A percentile compares a stretch with the other conserved stretches of the same genome.
Evolutionary conservation across 1,140 invertebrate genomes (phyloP).

Genomic region (Sarcophaga peregrina): DNA sequence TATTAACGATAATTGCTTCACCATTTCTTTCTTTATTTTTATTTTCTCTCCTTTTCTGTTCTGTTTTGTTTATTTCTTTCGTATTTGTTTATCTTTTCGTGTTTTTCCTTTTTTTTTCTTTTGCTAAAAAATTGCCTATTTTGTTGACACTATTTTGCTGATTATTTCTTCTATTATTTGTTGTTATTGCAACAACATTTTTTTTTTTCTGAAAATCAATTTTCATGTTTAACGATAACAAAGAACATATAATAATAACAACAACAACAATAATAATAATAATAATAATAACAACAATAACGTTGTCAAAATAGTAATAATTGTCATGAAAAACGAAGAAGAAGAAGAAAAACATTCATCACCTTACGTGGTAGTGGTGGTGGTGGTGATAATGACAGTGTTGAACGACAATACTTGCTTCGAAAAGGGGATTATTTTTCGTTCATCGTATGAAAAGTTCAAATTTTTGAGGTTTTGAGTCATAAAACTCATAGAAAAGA

Average conservation of each 20-base stretch:
- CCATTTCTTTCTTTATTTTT: not conserved
- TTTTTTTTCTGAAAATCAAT: conserved; percentile 11
- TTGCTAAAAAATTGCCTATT: not conserved
- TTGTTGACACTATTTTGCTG: not conserved
- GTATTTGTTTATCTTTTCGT: not conserved
- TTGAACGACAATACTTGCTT: not conserved
- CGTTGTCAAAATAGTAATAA: not conserved
- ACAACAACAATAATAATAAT: not conserved
- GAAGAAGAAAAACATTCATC: not conserved
- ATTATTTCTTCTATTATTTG: not conserved
- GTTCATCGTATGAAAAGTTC: not conserved
- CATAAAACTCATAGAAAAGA: too few relatives aligned
- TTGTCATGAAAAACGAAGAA: conserved; percentile 11
- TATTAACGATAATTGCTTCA: too few relatives aligned
- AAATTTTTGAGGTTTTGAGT: not conserved
- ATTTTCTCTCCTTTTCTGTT: not conserved
- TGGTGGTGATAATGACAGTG: not conserved
- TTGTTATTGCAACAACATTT: not conserved
- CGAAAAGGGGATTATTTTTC: not conserved
- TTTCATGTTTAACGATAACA: conserved; percentile 7
- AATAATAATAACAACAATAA: not conserved
- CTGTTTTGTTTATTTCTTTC: not conserved
- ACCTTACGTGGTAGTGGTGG: not conserved
- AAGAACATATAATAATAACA: not conserved
- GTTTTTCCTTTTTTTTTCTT: not conserved